Evolutionary conservation across 2,113 vertebrate species (phyloP), one percentile per base, ranked within the genome.

Genomic region (Brachypodius melanocephalos): DNA sequence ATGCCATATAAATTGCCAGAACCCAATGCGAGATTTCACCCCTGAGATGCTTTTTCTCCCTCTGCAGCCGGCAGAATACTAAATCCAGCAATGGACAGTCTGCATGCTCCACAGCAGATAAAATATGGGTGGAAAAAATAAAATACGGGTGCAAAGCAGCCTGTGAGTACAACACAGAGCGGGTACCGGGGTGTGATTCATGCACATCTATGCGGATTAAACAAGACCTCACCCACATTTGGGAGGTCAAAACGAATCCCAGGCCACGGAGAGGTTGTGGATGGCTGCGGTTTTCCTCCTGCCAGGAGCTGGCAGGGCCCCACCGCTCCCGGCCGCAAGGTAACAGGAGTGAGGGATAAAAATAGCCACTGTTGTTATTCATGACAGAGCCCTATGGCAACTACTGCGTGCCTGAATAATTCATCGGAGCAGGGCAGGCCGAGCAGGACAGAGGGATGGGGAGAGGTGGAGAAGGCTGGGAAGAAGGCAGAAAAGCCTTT

Each of bases 281-380:
- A 54, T 34, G 0, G 5, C 48, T 34, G 49, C 2, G 1, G n/a
- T 14, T 66, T 28, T 65, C 31, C 36, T 90, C 73, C 59, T 32
- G 61, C 34, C 17, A 7, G n/a, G 43, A 73, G 48, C 69, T 59
- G 89, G 69, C 69, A 22, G 59, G 20, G 58, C 68, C 54, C 31
- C 38, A 5, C 62, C 4, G 2, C 79, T 91, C 43, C 79, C 29
- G 69, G 68, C 63, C 2, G 5, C 34, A 48, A 80, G 87, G 94
- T 95, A 95, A 95, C 34, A 31, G 69, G 85, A 95, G 88, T 78
- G 55, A 9, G 72, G 71, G 90, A 88, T 96, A 96, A 97, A 97
- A 97, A 97, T 95, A 97, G 77, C 65, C 1, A 4, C 80, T 1
- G 26, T 85, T 90, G 89, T 90, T 90, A 94, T 90, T 91, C 87